Conservation (phyloP, 1,140 invertebrate species). For the Lordiphosa clarofinis region DNA sequence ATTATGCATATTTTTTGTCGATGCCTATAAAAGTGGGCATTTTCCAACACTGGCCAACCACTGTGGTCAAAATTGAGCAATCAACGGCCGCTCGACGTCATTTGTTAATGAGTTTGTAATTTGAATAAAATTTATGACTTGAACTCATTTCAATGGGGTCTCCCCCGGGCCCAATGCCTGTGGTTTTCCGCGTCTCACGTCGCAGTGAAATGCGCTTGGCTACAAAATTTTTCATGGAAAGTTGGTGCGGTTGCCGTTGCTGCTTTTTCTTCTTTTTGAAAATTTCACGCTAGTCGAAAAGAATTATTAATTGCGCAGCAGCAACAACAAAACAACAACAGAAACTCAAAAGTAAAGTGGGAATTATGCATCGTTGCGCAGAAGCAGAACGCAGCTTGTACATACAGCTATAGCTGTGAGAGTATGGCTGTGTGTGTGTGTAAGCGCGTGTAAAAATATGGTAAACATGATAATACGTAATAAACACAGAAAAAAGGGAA, state of each 20-base stretch:
- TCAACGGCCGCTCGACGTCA: conserved; percentile 30
- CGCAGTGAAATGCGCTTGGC: conserved; percentile 51
- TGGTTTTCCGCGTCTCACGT: conserved; percentile 33
- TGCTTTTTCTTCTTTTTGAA: conserved; percentile 66
- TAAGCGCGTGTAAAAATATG: conserved; percentile 77
- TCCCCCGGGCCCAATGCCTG: conserved; percentile 39
- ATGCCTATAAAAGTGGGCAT: conserved; percentile 1
- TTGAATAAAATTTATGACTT: conserved; percentile 66
- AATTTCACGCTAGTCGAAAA: conserved; percentile 76
- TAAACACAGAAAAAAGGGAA: conserved; percentile 67
- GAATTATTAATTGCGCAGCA: conserved; percentile 76
- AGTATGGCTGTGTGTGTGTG: conserved; percentile 29
- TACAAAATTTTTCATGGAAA: conserved; percentile 71
- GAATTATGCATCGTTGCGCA: conserved; percentile 76
- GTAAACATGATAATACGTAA: conserved; percentile 76
- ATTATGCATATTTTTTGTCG: conserved; percentile 67
- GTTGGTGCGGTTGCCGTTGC: conserved; percentile 58
- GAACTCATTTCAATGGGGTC: conserved; percentile 55
- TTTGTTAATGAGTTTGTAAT: conserved; percentile 53
- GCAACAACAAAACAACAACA: conserved; percentile 25
- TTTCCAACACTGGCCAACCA: conserved; percentile 6
- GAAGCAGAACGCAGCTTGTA: conserved; percentile 62
- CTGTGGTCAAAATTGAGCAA: conserved; percentile 24
- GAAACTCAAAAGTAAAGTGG: conserved; percentile 62
- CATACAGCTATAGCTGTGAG: background rate